Evolutionary conservation across 2,888 invertebrate genomes (phyloP), one percentile per base, ranked within the genome.

Genomic region (Argyra leucocephala): DNA sequence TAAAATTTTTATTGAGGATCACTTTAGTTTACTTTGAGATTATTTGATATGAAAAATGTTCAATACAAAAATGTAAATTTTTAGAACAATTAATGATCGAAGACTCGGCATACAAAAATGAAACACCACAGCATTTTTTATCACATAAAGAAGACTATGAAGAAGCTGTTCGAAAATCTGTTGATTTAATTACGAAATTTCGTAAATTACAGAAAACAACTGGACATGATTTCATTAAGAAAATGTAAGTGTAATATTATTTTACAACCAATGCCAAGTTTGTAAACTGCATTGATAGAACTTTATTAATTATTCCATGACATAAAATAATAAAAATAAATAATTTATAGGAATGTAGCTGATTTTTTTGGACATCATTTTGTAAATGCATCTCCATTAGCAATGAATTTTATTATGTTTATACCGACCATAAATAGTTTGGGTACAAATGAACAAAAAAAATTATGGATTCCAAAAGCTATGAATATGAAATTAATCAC

Each of bases 361-460:
- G 31, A 31, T 31, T 31, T 31, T 31, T 22, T 31, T 7, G 1
- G 1, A 31, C 31, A 31, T 10, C 7, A 3, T 31, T 31, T 31
- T 31, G 7, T 31, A 7, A 31, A 31, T 10, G 7, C 12, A 10
- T 31, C 31, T 10, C 77, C 85, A 0, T 76, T 85, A 57, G 83
- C 87, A 0, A 82, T 96, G 0, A 95, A 96, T 78, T 90, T 87
- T 76, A 86, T 89, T 1, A 95, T 96, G 96, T 93, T 96, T 75
- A 85, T 94, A 62, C 91, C 93, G 0, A 87, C 94, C 0, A 77
- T 96, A 24, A 85, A 92, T 84, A 90, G 91, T 0, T 93, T 95
- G 76, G 93, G 86, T 1, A 90, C 90, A 0, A 83, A 88, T 21
- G 91, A 95, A 68, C 97, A 97, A 75, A 90, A 90, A 75, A 87